Evolutionary conservation across 2,797 vertebrate species (phyloP).

Genomic region (Myripristis jacobus): DNA sequence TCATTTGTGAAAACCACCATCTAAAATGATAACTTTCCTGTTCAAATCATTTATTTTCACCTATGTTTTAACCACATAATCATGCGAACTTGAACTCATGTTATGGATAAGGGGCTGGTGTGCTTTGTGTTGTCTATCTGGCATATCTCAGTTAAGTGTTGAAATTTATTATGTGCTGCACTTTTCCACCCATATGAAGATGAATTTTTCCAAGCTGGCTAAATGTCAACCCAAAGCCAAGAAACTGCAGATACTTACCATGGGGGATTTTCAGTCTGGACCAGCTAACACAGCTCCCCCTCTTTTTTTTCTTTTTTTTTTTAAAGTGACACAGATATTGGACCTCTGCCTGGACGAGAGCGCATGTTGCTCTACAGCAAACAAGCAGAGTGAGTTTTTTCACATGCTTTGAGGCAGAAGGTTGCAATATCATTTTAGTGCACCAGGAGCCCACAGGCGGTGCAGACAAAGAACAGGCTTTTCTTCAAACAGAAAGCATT

Average conservation of each 20-base stretch:
- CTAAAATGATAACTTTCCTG: too few species aligned
- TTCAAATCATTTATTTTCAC: too few species aligned
- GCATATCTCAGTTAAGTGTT: neutral
- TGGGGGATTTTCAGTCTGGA: neutral
- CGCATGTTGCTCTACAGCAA: neutral
- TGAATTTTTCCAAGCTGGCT: neutral
- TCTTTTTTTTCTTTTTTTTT: neutral
- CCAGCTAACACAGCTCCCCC: neutral
- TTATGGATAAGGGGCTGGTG: neutral
- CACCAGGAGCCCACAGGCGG: neutral
- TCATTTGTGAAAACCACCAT: too few species aligned
- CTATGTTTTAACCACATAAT: too few species aligned
- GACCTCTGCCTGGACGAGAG: neutral
- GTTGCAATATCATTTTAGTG: neutral
- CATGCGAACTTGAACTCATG: too few species aligned
- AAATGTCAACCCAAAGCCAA: neutral
- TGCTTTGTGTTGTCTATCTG: neutral
- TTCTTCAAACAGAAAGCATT: neutral
- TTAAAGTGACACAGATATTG: conserved; percentile 1
- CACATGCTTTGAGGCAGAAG: neutral
- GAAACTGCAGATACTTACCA: neutral
- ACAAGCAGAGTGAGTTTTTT: neutral
- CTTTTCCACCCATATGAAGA: neutral
- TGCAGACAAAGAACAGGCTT: neutral
- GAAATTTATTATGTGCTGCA: neutral